Base-by-base conservation (phyloP, 2,113 vertebrate genomes). In the Salvelinus alpinus region DNA sequence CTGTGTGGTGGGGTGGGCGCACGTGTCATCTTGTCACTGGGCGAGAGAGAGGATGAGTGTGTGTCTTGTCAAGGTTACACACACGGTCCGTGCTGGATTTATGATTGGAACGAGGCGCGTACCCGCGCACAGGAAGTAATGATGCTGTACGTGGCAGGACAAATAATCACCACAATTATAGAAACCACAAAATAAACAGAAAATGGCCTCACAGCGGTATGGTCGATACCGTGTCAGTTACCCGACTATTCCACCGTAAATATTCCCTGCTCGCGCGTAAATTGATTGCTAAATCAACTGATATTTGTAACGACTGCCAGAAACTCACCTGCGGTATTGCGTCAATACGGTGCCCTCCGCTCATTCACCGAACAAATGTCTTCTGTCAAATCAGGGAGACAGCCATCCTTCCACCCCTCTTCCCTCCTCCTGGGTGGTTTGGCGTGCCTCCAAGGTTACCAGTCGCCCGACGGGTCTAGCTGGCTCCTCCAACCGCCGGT, bases 81-180 rank as follows among this genome's bases (percentile, higher is more conserved):
- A 64, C 75, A 14, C 65, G 3, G 31, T 18, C 80, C 74, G 24
- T 27, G 80, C 74, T 29, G 14, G 48, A 57, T 76, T 71, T 20
- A 70, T 91, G 80, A 87, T 85, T 85, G 88, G 57, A 64, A 31
- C 72, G 11, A 71, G 62, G 83, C 80, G 82, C 77, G 81, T 73
- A 4, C 83, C 65, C 65, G 65, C 65, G 12, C 65, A 67, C 65
- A 34, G 2, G 16, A 29, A 67, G 14, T 64, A 14, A 25, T 14
- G 14, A 25, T 14, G 14, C 72, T 66, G 62, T 60, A 59, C 29
- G 27, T 66, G 27, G 59, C n/a, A 60, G 14, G 59, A 60, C 59
- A 60, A 22, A 60, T 14, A 60, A 60, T 60, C 11, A 3, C 59
- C 18, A 14, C 2, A 22, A 60, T 60, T 22, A 60, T 4, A 6